Evolutionary conservation across 2,113 vertebrate species (phyloP), one percentile per base, ranked within the genome.

Genomic region (Rallus limicola): DNA sequence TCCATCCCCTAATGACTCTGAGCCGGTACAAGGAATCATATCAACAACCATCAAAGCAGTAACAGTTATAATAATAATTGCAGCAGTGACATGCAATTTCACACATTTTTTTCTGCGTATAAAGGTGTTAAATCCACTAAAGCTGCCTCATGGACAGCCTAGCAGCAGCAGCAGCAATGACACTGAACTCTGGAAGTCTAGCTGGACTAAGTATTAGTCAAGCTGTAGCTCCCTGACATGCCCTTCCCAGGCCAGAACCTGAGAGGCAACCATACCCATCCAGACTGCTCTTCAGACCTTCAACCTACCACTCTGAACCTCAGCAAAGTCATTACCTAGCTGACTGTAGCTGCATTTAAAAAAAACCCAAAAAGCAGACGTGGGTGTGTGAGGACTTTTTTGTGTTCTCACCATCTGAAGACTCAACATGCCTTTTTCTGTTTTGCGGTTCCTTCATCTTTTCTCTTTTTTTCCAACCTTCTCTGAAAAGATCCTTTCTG

Each of bases 221-320:
- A 79, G 50, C 3, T 8, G 0, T 24, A 15, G 38, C 28, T 77
- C n/a, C 46, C 40, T 5, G 2, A n/a, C 2, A 0, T 62, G 31
- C 6, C 62, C 31, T 82, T 91, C 87, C 21, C 83, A 56, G 38
- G 16, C n/a, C 53, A 80, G 34, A 82, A 58, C 14, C 25, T 80
- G 31, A 67, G 55, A 77, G 42, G 33, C 25, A 87, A 29, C 46
- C 28, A 56, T 58, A 82, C 3, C 28, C 25, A 63, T 11, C 15
- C 52, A 71, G 19, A 53, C 17, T 2, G 2, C 25, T 52, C 25
- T 65, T 34, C 40, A 74, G 31, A 80, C 17, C 38, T 53, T 77
- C 60, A 78, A 3, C 17, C 31, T 67, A 11, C 46, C 1, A 0
- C 40, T 80, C 53, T 31, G 40, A 56, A 19, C 75, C 28, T 13